A percentile compares a stretch with the other conserved stretches of the same genome.
These are phyloP conservation scores for Clostera curtula DNA, from an alignment of 2,888 invertebrate species.

Conservation along the genomic window DNA sequence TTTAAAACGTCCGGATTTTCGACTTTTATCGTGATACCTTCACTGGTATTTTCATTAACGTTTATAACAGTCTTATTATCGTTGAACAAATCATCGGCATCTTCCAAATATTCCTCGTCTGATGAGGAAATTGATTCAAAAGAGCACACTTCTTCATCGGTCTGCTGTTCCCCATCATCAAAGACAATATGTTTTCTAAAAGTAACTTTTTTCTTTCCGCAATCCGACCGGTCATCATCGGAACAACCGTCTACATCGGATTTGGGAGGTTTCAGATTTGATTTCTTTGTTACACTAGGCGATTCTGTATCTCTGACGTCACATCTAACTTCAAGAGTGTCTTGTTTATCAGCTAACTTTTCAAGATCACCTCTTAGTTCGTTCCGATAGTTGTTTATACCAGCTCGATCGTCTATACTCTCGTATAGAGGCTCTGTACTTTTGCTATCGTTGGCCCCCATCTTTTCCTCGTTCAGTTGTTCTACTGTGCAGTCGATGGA, in stretches of 20 bases:
- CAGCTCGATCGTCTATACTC: constrained; percentile 33
- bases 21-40: constrained; percentile 40
- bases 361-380: constrained; percentile 52
- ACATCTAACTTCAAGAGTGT: constrained; percentile 25
- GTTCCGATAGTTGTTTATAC: constrained; percentile 43
- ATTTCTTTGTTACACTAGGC: constrained; percentile 46
- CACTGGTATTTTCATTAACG: constrained; percentile 26
- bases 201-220: constrained; percentile 61
- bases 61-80: constrained; percentile 53
- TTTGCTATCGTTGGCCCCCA: constrained; percentile 53
- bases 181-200: constrained; percentile 68
- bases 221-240: constrained; percentile 61
- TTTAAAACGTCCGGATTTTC: constrained; percentile 40
- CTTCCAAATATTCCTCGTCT: constrained; percentile 54
- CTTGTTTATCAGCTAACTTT: constrained; percentile 31
- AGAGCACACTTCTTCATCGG: constrained; percentile 57
- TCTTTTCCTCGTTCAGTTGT: constrained; percentile 47
- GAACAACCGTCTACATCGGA: constrained; percentile 61
- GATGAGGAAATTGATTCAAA: constrained; percentile 62
- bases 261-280: constrained; percentile 57
- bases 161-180: constrained; percentile 68
- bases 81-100: constrained; percentile 44
- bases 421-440: constrained; percentile 41
- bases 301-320: constrained; percentile 34
- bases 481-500: constrained; percentile 64